Evolutionary conservation across 2,113 vertebrate species (phyloP), one percentile per base, ranked within the genome.

Genomic region (Corydoras sp.): DNA sequence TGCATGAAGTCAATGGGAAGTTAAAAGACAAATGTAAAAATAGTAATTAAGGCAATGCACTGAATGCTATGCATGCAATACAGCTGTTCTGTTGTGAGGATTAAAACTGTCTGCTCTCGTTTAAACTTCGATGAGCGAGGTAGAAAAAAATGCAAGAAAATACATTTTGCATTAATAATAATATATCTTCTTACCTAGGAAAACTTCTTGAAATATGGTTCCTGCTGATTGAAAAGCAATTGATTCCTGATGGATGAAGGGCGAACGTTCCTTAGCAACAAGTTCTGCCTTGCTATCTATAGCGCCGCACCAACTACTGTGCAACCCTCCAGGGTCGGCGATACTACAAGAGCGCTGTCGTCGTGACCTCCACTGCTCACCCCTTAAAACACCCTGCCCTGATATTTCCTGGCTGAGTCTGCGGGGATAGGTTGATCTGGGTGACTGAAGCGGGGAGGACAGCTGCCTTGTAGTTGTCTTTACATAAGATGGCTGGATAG

Each of bases 391-490:
- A n/a, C 67, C 76, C 10, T 59, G 66, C 10, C 66, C 68, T 1
- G 73, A 65, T 56, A 48, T 24, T 0, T 73, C 76, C 32, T 77
- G 63, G 49, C 88, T 89, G 0, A 76, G 86, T 67, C 85, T 91
- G 66, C 93, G 86, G 49, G 86, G 86, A 51, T 89, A 82, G 59
- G 85, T 72, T 0, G 95, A 94, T 71, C 94, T 97, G 12, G 89
- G 88, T 4, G 92, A 92, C 35, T 86, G 86, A 7, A 88, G 87
- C 10, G 93, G 93, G 67, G 94, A 95, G 72, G 90, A 95, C 77
- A 97, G 89, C 81, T 98, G 95, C 75, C 95, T 89, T n/a, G 94
- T 96, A 75, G 95, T 99, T 65, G 95, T 98, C 88, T 94, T 96
- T 73, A 98, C 91, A 65, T 98, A 98, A 55, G 93, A 94, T 2